Percentiles rank a stretch among this genome's conserved stretches.
phyloP scores from a whole-genome alignment of 2,888 invertebrate species.

The Eumacrocentrus americanus region DNA sequence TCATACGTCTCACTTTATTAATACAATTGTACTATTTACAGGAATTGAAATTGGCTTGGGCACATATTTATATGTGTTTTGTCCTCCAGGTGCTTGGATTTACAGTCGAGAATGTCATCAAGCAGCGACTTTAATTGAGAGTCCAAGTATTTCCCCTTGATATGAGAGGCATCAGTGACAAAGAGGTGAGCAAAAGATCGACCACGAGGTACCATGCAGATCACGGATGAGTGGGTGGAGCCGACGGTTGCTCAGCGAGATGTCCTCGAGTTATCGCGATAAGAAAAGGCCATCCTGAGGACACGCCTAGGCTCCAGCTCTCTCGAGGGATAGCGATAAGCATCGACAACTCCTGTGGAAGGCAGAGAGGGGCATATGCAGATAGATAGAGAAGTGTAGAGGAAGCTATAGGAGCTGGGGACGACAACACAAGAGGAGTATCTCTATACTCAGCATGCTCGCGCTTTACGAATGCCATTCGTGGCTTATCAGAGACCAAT shows the following conservation, averaged over 20 bases:
- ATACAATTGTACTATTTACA: no score
- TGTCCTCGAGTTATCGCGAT: slow-evolving; percentile 59
- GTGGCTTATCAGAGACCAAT: no score
- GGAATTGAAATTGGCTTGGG: no score
- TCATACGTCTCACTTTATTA: not conserved
- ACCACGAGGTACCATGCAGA: slow-evolving; percentile 43
- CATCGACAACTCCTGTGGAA: slow-evolving; percentile 37
- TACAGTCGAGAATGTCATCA: no score
- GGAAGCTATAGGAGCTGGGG: no score
- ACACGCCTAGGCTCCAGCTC: slow-evolving; percentile 50
- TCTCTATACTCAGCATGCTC: slow-evolving; percentile 10
- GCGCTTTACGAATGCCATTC: slow-evolving; percentile 20
- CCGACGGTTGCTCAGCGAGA: slow-evolving; percentile 53
- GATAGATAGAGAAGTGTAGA: not conserved
- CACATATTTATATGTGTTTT: no score
- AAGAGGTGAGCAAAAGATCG: slow-evolving; percentile 1
- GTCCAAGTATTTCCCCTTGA: not conserved
- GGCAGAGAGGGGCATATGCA: slow-evolving; percentile 14
- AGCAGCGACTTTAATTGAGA: no score
- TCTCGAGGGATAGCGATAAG: slow-evolving; percentile 38
- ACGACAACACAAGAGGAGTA: slow-evolving; percentile 9
- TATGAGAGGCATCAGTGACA: not conserved
- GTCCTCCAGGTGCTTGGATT: no score
- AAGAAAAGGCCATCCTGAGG: slow-evolving; percentile 59
- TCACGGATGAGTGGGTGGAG: slow-evolving; percentile 58